Conservation (phyloP, 2,113 vertebrate species). For the Peromyscus leucopus region DNA sequence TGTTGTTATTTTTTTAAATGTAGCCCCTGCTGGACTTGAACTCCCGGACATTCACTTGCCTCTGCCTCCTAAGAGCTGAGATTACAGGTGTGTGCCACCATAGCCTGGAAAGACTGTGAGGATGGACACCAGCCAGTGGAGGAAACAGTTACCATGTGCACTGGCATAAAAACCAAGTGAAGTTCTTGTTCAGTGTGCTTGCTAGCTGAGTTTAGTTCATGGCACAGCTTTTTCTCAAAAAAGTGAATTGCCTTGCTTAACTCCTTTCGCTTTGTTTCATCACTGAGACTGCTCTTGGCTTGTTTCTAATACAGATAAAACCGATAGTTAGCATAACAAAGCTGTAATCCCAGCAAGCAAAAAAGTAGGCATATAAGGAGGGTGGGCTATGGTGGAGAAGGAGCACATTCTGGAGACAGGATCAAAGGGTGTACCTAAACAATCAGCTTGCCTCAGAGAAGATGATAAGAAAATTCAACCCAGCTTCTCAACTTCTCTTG, state of each 20-base stretch:
- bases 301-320: background rate
- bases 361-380: background rate
- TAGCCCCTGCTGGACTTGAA: background rate
- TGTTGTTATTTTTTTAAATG: background rate
- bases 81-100: accelerated
- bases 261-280: background rate
- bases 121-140: background rate
- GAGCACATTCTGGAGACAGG: background rate
- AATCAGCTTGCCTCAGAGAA: background rate
- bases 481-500: background rate
- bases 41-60: background rate
- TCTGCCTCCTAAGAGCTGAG: background rate
- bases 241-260: background rate
- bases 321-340: background rate
- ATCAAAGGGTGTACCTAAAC: background rate
- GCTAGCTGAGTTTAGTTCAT: background rate
- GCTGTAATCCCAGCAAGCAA: background rate
- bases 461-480: background rate
- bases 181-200: background rate
- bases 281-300: background rate
- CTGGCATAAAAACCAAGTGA: background rate
- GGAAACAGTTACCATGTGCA: background rate
- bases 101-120: background rate
- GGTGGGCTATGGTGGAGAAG: background rate
- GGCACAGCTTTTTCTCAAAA: background rate